A percentile compares a stretch with the other conserved stretches of the same genome.
Evolutionary conservation across 1,140 invertebrate genomes (phyloP).

Genomic region (Drosophila arawakana): DNA sequence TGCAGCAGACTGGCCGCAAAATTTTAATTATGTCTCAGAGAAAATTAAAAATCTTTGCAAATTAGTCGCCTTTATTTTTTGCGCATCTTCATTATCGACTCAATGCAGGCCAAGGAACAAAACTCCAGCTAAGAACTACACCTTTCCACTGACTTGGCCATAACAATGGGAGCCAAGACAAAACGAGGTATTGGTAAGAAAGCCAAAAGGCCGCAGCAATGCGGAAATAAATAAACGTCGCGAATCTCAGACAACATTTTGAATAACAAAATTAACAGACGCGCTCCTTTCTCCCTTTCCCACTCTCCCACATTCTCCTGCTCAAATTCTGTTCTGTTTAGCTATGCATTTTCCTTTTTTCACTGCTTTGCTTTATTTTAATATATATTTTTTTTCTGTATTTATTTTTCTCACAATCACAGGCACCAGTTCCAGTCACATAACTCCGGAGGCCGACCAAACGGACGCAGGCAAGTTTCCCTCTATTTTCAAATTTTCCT

Average conservation of each 20-base stretch:
- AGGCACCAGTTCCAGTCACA: constrained; percentile 55
- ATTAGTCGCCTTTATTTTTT: constrained; percentile 41
- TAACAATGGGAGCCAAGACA: constrained; percentile 67
- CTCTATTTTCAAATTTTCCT: constrained; percentile 23
- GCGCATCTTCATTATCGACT: constrained; percentile 58
- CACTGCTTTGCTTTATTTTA: constrained; percentile 35
- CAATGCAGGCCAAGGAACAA: constrained; percentile 52
- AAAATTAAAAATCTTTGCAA: constrained; percentile 70
- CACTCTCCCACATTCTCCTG: constrained; percentile 12
- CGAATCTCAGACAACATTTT: constrained; percentile 73
- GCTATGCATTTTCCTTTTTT: constrained; percentile 67
- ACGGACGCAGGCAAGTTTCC: constrained; percentile 63
- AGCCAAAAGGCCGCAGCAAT: constrained; percentile 55
- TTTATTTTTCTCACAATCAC: constrained; percentile 54
- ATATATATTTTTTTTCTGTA: constrained; percentile 56
- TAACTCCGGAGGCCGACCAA: constrained; percentile 46
- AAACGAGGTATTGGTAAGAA: constrained; percentile 24
- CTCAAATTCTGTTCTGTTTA: constrained; percentile 54
- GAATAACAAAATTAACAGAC: constrained; percentile 84
- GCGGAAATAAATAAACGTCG: constrained; percentile 84
- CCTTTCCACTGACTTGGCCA: neutral
- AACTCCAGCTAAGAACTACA: constrained; percentile 43
- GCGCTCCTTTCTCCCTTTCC: neutral
- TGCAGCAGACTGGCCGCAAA: constrained; percentile 9
- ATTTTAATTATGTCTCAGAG: constrained; percentile 78